Base-by-base conservation (phyloP, 2,797 vertebrate genomes). In the Chaunax sp. region DNA sequence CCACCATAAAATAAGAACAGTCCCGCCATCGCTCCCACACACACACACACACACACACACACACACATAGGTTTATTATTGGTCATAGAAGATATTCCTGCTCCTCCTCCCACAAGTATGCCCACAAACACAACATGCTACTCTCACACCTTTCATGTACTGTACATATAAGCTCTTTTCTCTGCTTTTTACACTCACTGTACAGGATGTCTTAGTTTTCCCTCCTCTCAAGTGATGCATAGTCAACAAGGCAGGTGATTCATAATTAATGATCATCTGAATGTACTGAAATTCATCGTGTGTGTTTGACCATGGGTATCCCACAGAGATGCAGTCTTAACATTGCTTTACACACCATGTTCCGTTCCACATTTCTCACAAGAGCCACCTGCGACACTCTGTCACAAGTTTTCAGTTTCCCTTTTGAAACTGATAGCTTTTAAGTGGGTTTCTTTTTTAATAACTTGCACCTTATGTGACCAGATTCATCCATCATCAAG, bases 231-330 rank as follows among this genome's bases (percentile, higher is more conserved):
- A 47, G 64, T 72, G 78, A 88, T 81, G 84, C 74, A 84, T 67
- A 80, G 70, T 64, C 84, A 88, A 82, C 76, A 80, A 76, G 65
- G 80, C 81, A 83, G 75, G 75, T 77, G 60, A 83, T 89, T 88
- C 63, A 92, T 88, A 84, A 89, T 90, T 86, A 68, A 89, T 91
- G 55, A 58, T 69, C 22, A 58, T 68, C 75, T 84, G 77, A 70
- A 87, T 86, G 62, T 71, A 84, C 66, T 75, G 64, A 82, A 87
- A 81, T 88, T 66, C 69, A 86, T 83, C 72, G 70, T 86, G 57
- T 77, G 66, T 78, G 71, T 79, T 64, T 85, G 72, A 77, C 75
- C 76, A 80, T 28, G 45, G 38, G 22, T 47, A 73, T 69, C 51
- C 51, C 13, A 37, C 40, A 45, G 22, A 50, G 69, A 82, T 55